These are phyloP conservation scores for Platerodrilus igneus DNA, from an alignment of 2,888 invertebrate species.

Conservation along the genomic window DNA sequence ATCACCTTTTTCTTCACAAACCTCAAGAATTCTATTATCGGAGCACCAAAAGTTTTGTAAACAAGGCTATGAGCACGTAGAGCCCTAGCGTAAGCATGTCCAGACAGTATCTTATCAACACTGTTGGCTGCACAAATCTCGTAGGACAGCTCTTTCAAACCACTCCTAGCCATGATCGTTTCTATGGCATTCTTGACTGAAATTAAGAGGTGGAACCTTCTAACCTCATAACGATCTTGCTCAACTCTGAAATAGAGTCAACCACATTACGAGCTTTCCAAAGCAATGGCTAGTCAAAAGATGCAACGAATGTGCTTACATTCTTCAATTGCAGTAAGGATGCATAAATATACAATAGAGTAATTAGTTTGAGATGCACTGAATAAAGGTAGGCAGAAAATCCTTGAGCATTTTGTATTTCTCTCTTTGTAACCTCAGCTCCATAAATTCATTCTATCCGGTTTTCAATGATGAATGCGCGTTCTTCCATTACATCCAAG, in stretches of 20 bases:
- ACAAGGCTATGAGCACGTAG: constrained; percentile 15
- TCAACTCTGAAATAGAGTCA: neutral
- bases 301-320: constrained; percentile 25
- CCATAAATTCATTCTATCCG: constrained; percentile 37
- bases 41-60: constrained; percentile 2
- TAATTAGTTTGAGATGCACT: constrained; percentile 36
- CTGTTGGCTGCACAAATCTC: constrained; percentile 33
- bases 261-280: constrained; percentile 5
- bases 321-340: constrained; percentile 23
- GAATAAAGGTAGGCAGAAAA: constrained; percentile 38
- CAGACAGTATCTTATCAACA: constrained; percentile 32
- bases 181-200: constrained; percentile 35
- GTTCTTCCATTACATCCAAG: constrained; percentile 22
- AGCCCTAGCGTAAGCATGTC: constrained; percentile 32
- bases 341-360: constrained; percentile 35
- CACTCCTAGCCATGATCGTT: constrained; percentile 36
- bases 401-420: constrained; percentile 29
- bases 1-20: too few species aligned
- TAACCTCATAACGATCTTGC: constrained; percentile 27
- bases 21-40: too few species aligned
- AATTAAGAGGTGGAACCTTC: constrained; percentile 38
- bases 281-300: constrained; percentile 39
- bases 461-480: constrained; percentile 10
- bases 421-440: constrained; percentile 23
- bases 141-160: constrained; percentile 31